A percentile compares a stretch with the other conserved stretches of the same genome.
Evolutionary conservation across 2,797 vertebrate genomes (phyloP).

Genomic region (Adrianichthys oophorus): DNA sequence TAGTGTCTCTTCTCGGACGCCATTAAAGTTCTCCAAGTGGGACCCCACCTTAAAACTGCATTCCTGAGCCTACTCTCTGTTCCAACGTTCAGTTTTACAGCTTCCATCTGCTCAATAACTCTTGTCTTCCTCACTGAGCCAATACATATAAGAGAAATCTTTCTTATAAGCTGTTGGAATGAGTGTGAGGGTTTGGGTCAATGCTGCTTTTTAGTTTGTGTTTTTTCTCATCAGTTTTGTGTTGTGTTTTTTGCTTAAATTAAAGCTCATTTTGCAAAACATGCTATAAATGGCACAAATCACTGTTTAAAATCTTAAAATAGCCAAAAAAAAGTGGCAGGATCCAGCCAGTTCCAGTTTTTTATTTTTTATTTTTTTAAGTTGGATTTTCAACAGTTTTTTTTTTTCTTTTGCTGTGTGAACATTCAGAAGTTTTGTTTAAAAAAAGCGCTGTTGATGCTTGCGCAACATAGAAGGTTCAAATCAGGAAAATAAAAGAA

Average conservation of each 20-base stretch:
- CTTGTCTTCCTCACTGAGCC: constrained; percentile 47
- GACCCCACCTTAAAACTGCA: constrained; percentile 56
- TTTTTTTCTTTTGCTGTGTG: no score
- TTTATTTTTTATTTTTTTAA: no score
- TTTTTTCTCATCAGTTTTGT: constrained; percentile 7
- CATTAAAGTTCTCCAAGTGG: constrained; percentile 29
- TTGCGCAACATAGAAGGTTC: neutral
- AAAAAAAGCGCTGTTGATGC: no score
- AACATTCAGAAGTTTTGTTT: no score
- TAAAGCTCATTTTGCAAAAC: neutral
- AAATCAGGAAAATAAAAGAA: neutral
- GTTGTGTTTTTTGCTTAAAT: constrained; percentile 11
- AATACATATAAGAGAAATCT: constrained; percentile 58
- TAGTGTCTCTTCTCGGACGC: constrained; percentile 18
- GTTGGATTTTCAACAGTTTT: no score
- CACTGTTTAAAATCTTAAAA: neutral
- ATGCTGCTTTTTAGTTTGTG: constrained; percentile 8
- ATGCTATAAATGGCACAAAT: neutral
- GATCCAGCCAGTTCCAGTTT: no score
- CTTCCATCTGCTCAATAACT: constrained; percentile 65
- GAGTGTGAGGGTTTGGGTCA: constrained; percentile 18
- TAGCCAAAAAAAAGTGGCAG: no score
- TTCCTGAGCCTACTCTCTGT: constrained; percentile 55
- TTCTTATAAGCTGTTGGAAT: constrained; percentile 54
- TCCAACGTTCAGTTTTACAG: constrained; percentile 51